Evolutionary conservation across 2,797 vertebrate species (phyloP).

Genomic region (Adrianichthys oophorus): DNA sequence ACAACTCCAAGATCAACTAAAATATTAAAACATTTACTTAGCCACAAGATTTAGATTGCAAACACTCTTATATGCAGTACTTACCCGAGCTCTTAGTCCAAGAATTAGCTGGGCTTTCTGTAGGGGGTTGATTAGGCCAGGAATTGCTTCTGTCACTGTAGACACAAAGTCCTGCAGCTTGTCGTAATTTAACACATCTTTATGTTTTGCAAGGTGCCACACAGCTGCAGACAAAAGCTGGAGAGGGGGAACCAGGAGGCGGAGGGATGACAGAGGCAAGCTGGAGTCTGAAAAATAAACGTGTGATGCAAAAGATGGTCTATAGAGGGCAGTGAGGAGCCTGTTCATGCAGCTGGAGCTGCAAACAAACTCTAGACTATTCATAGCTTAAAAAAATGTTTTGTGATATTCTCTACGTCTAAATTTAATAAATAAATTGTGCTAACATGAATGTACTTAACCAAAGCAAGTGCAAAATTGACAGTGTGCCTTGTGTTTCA

Average conservation of each 20-base stretch:
- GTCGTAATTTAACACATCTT: constrained; percentile 74
- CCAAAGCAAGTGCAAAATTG: not conserved
- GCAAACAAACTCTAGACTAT: not conserved
- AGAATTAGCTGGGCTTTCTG: constrained; percentile 75
- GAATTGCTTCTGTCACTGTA: constrained; percentile 71
- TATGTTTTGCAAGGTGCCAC: constrained; percentile 79
- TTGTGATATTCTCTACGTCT: not conserved
- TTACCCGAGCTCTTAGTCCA: constrained; percentile 69
- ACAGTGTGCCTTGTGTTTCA: not conserved
- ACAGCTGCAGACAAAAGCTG: constrained; percentile 80
- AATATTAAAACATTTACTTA: constrained; percentile 19
- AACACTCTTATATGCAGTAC: not conserved
- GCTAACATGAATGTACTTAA: not conserved
- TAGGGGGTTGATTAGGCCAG: constrained; percentile 76
- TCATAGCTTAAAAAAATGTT: too few species aligned
- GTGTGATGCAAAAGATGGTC: constrained; percentile 22
- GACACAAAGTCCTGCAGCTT: constrained; percentile 80
- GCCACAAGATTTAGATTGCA: not conserved
- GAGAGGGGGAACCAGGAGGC: constrained; percentile 74
- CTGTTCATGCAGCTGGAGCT: not conserved
- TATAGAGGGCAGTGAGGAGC: constrained; percentile 28
- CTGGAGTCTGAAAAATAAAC: constrained; percentile 39
- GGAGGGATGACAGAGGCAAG: constrained; percentile 65
- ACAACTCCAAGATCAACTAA: constrained; percentile 79
- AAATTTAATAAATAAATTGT: not conserved